Evolutionary conservation across 37 sponge, comb jelly and placozoan species (phyloP), one percentile per base, ranked within the genome.

Genomic region (Tethya wilhelma): DNA sequence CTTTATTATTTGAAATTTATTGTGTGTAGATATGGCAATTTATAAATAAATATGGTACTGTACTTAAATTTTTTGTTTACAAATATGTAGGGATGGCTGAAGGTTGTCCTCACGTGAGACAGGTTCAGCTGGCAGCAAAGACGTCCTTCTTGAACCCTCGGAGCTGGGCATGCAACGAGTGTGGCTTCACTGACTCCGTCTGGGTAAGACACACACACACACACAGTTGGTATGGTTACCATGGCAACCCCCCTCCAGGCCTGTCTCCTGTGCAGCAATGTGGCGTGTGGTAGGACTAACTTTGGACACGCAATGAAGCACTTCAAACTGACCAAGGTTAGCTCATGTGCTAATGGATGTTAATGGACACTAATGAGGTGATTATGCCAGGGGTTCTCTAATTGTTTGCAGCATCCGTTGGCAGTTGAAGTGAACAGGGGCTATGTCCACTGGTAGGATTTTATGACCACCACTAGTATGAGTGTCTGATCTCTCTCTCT

Each of bases 141-240:
- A 76, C 40, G 29, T 77, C 91, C 25, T 85, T 90, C 33, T 82
- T 90, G 3, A 90, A 85, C 64, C 91, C 91, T 32, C 69, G 91
- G 19, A 44, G 43, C 40, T 90, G 91, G 91, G 60, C 82, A 22
- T 90, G 91, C 41, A 0, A 11, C 19, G 78, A 75, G 2, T 90
- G 91, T 76, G 91, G 91, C 11, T 84, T 85, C 58, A 90, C 91
- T 44, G 86, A 85, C 28, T 73, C 73, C 28, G 91, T 90, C 4
- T 85, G 86, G 91, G 91, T 90, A 20, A 56, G 62, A 59, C 2
- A 23, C 2, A 36, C 29, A 42, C 4, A 9, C 31, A 28, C 26
- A 28, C 26, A 9, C 33, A 3, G 8, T 28, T 58, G 66, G n/a
- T 72, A n/a, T 49, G 9, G 39, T 7, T 34, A 39, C 68, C 4